Evolutionary conservation across 2,113 vertebrate genomes (phyloP).

Genomic region (Heterotilapia buettikoferi): DNA sequence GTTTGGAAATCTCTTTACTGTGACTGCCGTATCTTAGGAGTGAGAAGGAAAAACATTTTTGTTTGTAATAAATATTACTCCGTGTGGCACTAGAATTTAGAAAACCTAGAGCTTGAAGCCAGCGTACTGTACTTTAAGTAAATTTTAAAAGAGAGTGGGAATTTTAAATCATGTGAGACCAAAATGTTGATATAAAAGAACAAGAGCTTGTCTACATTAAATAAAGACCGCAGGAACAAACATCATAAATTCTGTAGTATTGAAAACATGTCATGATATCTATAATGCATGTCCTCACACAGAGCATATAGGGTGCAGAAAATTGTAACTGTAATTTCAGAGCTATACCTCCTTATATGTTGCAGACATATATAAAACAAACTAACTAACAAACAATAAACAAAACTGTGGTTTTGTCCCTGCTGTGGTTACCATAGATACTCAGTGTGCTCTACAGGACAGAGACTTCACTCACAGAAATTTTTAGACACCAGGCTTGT

Average conservation of each 20-base stretch:
- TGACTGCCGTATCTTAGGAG: not conserved
- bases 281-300: not conserved
- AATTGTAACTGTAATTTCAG: not conserved
- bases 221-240: not conserved
- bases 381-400: not conserved
- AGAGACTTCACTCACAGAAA: not conserved
- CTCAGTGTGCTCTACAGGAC: constrained; percentile 21
- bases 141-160: not conserved
- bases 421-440: constrained; percentile 55
- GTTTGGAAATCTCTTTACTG: constrained; percentile 33
- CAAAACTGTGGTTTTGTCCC: not conserved
- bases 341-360: not conserved
- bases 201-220: not conserved
- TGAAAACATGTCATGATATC: not conserved
- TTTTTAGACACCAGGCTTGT: constrained; percentile 11
- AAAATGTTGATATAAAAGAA: constrained; percentile 16
- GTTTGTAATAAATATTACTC: constrained; percentile 9
- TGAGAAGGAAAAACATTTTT: not conserved
- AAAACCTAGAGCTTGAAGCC: not conserved
- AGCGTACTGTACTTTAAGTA: not conserved
- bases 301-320: not conserved
- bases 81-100: not conserved
- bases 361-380: not conserved
- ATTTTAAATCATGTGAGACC: not conserved
- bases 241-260: not conserved